A percentile compares a stretch with the other conserved stretches of the same genome.
These are phyloP conservation scores for Heterotilapia buettikoferi DNA, from an alignment of 2,113 vertebrate species.

Conservation along the genomic window DNA sequence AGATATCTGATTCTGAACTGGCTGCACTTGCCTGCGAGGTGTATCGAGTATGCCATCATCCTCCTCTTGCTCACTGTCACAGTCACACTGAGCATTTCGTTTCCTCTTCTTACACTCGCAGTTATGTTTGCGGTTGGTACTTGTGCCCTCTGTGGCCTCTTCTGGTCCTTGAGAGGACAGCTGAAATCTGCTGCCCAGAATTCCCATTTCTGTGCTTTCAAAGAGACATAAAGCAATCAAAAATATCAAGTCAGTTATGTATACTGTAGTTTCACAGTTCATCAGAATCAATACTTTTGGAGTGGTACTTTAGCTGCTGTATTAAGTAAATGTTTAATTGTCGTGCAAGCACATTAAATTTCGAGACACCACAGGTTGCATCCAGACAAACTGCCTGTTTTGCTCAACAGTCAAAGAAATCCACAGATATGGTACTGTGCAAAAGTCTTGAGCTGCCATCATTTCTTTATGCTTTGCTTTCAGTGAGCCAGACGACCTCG, in stretches of 20 bases:
- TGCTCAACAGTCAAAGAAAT: neutral
- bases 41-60: slow-evolving; percentile 74
- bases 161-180: slow-evolving; percentile 46
- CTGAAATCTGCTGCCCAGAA: slow-evolving; percentile 70
- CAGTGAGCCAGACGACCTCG: accelerated
- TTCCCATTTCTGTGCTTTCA: slow-evolving; percentile 62
- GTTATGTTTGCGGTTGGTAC: slow-evolving; percentile 40
- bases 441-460: neutral
- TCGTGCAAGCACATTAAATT: neutral
- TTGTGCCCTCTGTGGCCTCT: slow-evolving; percentile 43
- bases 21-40: slow-evolving; percentile 68
- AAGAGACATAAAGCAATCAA: neutral
- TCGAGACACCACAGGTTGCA: neutral
- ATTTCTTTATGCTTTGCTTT: neutral
- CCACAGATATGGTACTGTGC: neutral
- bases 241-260: neutral
- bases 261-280: neutral
- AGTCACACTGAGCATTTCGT: slow-evolving; percentile 71
- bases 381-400: neutral
- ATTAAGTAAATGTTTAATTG: neutral
- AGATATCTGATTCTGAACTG: neutral
- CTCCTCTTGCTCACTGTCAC: slow-evolving; percentile 76
- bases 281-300: neutral
- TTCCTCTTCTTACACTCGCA: slow-evolving; percentile 79
- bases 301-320: neutral